phyloP scores from a whole-genome alignment of 2,888 invertebrate species.

The Chromoteleia sp. region DNA sequence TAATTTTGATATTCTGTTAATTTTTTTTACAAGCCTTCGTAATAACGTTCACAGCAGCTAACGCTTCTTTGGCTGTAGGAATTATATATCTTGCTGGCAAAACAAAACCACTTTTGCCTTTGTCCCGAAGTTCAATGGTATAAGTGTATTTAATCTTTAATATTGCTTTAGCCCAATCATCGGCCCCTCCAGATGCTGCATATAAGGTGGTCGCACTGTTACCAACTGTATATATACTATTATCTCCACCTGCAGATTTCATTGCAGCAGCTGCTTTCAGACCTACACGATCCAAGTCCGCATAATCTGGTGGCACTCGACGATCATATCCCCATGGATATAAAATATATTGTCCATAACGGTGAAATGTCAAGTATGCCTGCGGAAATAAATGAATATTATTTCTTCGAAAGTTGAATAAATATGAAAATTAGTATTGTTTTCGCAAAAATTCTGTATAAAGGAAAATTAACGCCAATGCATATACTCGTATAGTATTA shows the following conservation, averaged over 20 bases:
- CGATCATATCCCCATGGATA: conserved; percentile 87
- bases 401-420: too few species aligned
- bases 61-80: conserved; percentile 90
- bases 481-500: too few species aligned
- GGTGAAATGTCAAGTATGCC: conserved; percentile 88
- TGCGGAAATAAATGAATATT: too few species aligned
- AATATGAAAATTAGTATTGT: too few species aligned
- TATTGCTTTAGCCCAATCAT: conserved; percentile 96
- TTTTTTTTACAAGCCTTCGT: conserved; percentile 85
- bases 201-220: conserved; percentile 83
- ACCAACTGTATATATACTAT: conserved; percentile 87
- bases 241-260: conserved; percentile 87
- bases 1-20: too few species aligned
- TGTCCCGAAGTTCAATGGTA: conserved; percentile 95
- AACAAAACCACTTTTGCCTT: conserved; percentile 93
- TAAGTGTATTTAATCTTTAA: conserved; percentile 94
- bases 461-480: too few species aligned
- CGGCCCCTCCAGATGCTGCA: conserved; percentile 87
- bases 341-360: conserved; percentile 89
- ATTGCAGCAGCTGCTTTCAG: conserved; percentile 87
- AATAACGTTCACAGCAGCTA: conserved; percentile 89
- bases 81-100: conserved; percentile 92
- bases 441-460: too few species aligned
- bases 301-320: conserved; percentile 86
- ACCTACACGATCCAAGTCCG: conserved; percentile 87